phyloP scores from a whole-genome alignment of 2,888 invertebrate genomes.

The Timandra comae region DNA sequence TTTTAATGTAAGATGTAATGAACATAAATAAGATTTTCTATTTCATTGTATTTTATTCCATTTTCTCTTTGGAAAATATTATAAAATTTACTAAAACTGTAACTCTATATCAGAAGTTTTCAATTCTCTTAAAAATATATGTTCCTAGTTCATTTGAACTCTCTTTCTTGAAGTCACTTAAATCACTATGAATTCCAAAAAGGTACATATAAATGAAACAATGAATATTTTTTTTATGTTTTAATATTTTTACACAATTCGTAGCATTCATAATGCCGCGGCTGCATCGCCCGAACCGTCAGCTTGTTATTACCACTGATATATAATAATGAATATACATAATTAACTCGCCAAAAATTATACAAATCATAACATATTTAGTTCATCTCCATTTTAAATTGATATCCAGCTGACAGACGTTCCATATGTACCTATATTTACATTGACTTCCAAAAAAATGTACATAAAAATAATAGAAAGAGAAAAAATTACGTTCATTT shows the following conservation, averaged over 20 bases:
- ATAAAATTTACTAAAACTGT: too few species aligned
- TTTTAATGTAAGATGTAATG: too few species aligned
- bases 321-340: conserved; percentile 25
- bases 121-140: too few species aligned
- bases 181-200: too few species aligned
- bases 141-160: too few species aligned
- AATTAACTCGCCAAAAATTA: conserved; percentile 5
- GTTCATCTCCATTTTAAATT: conserved; percentile 44
- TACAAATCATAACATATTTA: conserved; percentile 29
- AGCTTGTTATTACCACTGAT: conserved; percentile 43
- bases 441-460: conserved; percentile 73
- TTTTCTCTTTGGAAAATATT: too few species aligned
- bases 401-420: conserved; percentile 58
- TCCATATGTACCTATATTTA: conserved; percentile 65
- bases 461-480: conserved; percentile 69
- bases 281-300: conserved; percentile 58
- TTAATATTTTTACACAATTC: conserved; percentile 79
- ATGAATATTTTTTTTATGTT: conserved; percentile 66
- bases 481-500: conserved; percentile 74
- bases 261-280: conserved; percentile 78
- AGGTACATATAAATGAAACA: conserved; percentile 52
- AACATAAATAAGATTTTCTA: too few species aligned
- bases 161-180: too few species aligned
- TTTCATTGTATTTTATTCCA: too few species aligned
- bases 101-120: too few species aligned